Evolutionary conservation across 2,888 invertebrate species (phyloP), one percentile per base, ranked within the genome.

Genomic region (Zootermopsis nevadensis): DNA sequence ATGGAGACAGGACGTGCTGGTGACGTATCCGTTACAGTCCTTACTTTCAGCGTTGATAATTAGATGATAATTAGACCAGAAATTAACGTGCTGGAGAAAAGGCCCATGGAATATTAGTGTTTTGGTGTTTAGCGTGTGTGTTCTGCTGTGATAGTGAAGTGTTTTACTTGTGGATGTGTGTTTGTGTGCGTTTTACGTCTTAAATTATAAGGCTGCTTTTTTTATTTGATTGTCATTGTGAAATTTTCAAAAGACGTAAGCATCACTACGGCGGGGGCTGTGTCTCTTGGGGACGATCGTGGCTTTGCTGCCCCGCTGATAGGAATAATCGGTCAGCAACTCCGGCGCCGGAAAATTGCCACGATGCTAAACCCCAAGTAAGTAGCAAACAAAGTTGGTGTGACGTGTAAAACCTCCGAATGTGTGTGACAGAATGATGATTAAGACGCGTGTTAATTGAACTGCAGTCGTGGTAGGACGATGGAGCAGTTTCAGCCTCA

Each of bases 281-380:
- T 79, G 66, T 79, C 66, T 27, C 55, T 79, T 31, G 79, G 72
- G 76, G 77, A 82, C 74, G 93, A 83, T 92, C 92, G 87, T 93
- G 93, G 91, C 90, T 93, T 86, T 90, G 93, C 85, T 93, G 93
- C 89, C 92, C 92, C 84, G 84, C 85, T 27, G 85, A 85, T 67
- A 76, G 84, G 33, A 76, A 77, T 77, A 82, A 53, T 67, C 83
- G 83, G 24, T 66, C 60, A 24, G 60, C 55, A 38, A 69, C 38
- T 27, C 67, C 77, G 27, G 67, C 80, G n/a, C 35, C 35, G 31
- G 79, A 79, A n/a, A 66, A n/a, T 66, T 66, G 33, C 38, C 66
- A 79, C 30, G 72, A 81, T 53, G 81, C 48, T 30, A 81, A 81
- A 48, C 81, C 81, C 0, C 81, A 79, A 30, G 79, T 79, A 60